Base-by-base conservation (phyloP, 2,888 invertebrate species). In the Eupeodes latifasciatus region DNA sequence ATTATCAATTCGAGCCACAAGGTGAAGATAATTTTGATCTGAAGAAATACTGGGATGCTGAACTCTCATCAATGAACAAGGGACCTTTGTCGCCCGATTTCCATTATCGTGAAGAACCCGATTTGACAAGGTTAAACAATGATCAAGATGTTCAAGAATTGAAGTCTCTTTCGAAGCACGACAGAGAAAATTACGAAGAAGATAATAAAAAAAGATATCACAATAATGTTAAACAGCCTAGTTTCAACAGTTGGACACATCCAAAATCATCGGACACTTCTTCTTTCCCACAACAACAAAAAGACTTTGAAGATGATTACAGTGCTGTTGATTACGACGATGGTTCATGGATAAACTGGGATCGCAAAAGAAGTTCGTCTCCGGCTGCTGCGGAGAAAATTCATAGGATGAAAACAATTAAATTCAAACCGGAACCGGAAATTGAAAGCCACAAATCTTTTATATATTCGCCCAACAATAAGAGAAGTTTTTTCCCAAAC, bases 141-240 rank as follows among this genome's bases (percentile, higher is more conserved):
- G 96, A 96, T 90, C 95, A 96, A 92, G 95, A 96, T 83, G 96
- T 96, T 0, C 94, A 94, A 81, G 96, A 96, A 91, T 92, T 96
- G 75, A 96, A 96, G 91, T 95, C 95, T 71, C 92, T 96, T 84
- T 95, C 95, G 1, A 94, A 94, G 53, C 94, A 49, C 90, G 76
- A 83, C 12, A 34, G 47, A 40, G 62, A 77, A 27, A 62, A 51
- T n/a, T 61, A 79, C 7, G 88, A 89, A 1, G 78, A 78, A 19
- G 69, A 76, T 40, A 59, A 71, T 55, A 66, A 36, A 3, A 81
- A 77, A 16, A 61, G 62, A n/a, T 81, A 77, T 62, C 61, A 51
- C 1, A 61, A 44, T 11, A 76, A 81, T 34, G 72, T 34, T 0
- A 77, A 80, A 51, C 81, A 51, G 12, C 40, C 55, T 0, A 10